Evolutionary conservation across 2,797 vertebrate genomes (phyloP), one percentile per base, ranked within the genome.

Genomic region (Cephalopachus bancanus): DNA sequence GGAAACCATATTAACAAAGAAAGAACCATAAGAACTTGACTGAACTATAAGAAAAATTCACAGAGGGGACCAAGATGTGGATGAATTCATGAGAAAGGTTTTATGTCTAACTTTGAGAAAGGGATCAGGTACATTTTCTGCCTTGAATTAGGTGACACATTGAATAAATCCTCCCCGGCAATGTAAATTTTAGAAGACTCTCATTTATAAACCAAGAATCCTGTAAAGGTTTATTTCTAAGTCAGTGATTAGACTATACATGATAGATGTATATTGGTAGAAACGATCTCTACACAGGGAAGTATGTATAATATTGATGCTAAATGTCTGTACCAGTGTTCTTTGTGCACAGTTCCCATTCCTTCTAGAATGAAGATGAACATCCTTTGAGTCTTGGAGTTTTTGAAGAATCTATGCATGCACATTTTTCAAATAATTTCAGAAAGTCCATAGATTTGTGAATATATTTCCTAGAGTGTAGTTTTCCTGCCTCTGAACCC

Each of bases 351-450:
- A 83, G 37, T 49, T 75, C 4, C 44, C 24, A 30, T 74, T 97
- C 26, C 83, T 96, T 79, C 65, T 28, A 83, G 26, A 87, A 59
- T 3, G 8, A 24, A 33, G 11, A 59, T 10, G 67, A 51, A n/a
- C 10, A 51, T 72, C 60, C 51, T 93, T 91, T 51, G 74, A 89
- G 20, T 69, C 19, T 83, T 94, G 53, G 6, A 60, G 71, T 93
- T 95, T 65, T 83, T 93, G 62, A 49, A 85, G 92, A 93, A 84
- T 65, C 6, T 53, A 33, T 83, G 5, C 15, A 60, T 57, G 19
- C 7, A 57, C 12, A 55, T 67, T 93, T 96, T 91, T 67, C 28
- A 93, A 94, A 80, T 72, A 76, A 96, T 83, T 96, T 89, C 26
- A 83, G 26, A 37, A 92, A 78, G 20, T 72, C 78, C 19, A 7